Base-by-base conservation (phyloP, 2,797 vertebrate species). In the Poeciliopsis turneri region DNA sequence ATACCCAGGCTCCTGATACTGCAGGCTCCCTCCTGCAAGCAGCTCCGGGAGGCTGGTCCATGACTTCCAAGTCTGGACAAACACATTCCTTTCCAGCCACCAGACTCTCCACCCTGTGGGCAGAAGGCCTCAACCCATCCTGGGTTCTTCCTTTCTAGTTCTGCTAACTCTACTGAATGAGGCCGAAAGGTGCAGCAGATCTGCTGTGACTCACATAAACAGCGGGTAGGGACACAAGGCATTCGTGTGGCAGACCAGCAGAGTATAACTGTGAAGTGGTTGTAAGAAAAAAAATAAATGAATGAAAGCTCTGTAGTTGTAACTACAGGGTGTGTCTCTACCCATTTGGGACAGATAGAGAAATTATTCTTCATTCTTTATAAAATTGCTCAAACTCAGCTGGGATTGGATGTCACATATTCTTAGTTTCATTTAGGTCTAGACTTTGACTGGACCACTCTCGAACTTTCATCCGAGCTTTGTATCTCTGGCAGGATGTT, bases 11-110 rank as follows among this genome's bases (percentile, higher is more conserved):
- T 89, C 43, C 86, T 87, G 87, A 89, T 83, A 75, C 83, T 82
- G 61, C 45, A 43, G 78, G 69, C 28, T 72, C 36, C 33, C 39
- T 49, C 77, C 89, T 82, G 72, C 78, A 45, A 23, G 25, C 87
- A 78, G 91, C 87, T 85, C 90, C 70, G 85, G 64, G 68, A 78
- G 59, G 80, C 76, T 73, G 78, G 66, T 36, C 4, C 76, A 82
- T 80, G 78, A 87, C 75, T 80, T 68, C 82, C 0, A 6, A 46
- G 75, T 77, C 81, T 79, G 83, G 72, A 83, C 82, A 86, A 84
- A 84, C 80, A 80, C 87, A 93, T 93, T 92, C 91, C 88, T 89
- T 23, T 43, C 16, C 70, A 55, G 68, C 90, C 93, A 81, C 88
- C 8, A 85, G 71, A 70, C 73, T 88, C 87, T 89, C 88, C 92